Conservation (phyloP, 2,888 invertebrate species). For the Yponomeuta plumbellus region DNA sequence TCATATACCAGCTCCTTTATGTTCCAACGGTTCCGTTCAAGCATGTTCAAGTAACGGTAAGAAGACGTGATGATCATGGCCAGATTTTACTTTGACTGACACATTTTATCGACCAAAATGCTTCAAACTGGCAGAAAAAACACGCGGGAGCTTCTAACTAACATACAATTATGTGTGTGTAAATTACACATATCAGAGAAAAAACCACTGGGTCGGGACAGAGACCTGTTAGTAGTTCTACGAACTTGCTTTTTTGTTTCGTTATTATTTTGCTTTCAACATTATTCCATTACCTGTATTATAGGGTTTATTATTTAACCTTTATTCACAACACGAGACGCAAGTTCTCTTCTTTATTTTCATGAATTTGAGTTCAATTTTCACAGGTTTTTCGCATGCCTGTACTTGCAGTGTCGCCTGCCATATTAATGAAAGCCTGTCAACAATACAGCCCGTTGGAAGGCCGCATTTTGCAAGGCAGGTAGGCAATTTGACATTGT, state of each 20-base stretch:
- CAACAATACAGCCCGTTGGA: slow-evolving; percentile 44
- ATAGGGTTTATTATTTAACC: not conserved
- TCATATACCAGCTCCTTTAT: no score
- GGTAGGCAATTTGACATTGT: slow-evolving; percentile 64
- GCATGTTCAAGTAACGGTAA: slow-evolving; percentile 36
- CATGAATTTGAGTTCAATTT: not conserved
- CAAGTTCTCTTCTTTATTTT: not conserved
- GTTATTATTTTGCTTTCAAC: not conserved
- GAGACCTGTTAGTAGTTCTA: not conserved
- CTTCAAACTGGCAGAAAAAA: no score
- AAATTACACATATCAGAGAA: not conserved
- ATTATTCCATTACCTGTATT: no score
- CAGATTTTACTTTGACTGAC: not conserved
- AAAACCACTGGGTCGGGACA: not conserved
- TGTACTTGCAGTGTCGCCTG: slow-evolving; percentile 30
- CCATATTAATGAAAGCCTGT: slow-evolving; percentile 16
- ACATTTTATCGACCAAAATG: no score
- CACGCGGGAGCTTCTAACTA: not conserved
- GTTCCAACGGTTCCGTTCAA: slow-evolving; percentile 31
- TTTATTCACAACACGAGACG: not conserved
- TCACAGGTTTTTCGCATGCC: slow-evolving; percentile 21
- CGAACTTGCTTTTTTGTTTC: not conserved
- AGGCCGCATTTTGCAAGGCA: slow-evolving; percentile 55
- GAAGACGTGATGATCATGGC: slow-evolving; percentile 5
- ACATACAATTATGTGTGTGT: not conserved